phyloP scores from a whole-genome alignment of 2,888 invertebrate species.

The Keiferia lycopersicella region DNA sequence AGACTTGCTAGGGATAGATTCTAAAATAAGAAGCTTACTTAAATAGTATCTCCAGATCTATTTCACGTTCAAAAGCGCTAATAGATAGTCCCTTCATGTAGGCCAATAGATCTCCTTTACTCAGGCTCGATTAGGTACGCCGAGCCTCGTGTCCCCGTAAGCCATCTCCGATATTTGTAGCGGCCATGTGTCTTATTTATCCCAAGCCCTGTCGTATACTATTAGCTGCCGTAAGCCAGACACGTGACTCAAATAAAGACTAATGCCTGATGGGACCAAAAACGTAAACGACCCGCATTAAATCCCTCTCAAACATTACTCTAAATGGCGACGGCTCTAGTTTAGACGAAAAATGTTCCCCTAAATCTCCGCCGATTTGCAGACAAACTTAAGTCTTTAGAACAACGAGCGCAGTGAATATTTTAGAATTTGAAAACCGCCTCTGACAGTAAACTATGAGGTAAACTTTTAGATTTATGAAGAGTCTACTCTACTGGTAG shows the following conservation, averaged over 20 bases:
- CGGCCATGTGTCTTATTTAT: constrained; percentile 31
- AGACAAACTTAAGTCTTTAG: constrained; percentile 20
- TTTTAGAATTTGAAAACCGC: constrained; percentile 54
- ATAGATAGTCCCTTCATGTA: too few species aligned
- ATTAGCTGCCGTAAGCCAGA: constrained; percentile 19
- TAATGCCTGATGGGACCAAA: constrained; percentile 19
- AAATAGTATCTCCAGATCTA: too few species aligned
- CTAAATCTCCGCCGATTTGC: constrained; percentile 10
- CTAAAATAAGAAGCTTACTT: too few species aligned
- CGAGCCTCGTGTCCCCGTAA: constrained; percentile 7
- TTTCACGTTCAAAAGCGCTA: too few species aligned
- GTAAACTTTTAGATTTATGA: constrained; percentile 66
- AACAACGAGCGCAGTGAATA: constrained; percentile 33
- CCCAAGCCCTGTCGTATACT: constrained; percentile 25
- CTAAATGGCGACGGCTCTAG: background rate
- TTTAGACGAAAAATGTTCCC: background rate
- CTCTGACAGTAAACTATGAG: constrained; percentile 57
- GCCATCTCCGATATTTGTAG: constrained; percentile 21
- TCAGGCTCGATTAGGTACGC: constrained; percentile 3
- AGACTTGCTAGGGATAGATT: too few species aligned
- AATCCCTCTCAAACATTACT: constrained; percentile 2
- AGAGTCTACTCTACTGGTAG: constrained; percentile 35
- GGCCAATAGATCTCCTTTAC: constrained; percentile 3
- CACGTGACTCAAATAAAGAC: constrained; percentile 29
- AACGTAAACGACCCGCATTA: constrained; percentile 9